phyloP scores from a whole-genome alignment of 2,113 vertebrate genomes.

The Cygnus atratus region DNA sequence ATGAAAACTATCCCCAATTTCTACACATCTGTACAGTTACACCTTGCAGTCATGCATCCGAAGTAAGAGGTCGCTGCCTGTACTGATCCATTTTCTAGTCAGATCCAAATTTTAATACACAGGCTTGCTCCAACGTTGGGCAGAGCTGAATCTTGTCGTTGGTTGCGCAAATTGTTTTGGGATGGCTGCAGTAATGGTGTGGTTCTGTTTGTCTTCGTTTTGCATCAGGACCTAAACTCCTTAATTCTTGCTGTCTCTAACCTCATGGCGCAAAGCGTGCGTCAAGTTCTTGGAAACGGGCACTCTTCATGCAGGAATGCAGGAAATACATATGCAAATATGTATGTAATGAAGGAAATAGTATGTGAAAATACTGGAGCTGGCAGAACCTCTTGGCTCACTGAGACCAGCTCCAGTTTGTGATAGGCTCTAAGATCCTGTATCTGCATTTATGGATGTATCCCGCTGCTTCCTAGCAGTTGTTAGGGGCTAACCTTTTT shows the following conservation, averaged over 20 bases:
- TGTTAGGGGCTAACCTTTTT: not conserved
- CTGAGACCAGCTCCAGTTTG: fast-evolving
- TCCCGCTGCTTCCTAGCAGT: not conserved
- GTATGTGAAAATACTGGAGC: not conserved
- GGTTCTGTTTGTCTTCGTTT: fast-evolving
- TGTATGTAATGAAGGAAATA: not conserved
- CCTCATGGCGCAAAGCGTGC: fast-evolving
- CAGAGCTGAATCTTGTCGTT: not conserved
- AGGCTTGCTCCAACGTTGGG: fast-evolving
- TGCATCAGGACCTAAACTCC: not conserved
- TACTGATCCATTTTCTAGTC: not conserved
- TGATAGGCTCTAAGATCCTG: not conserved
- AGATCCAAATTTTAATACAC: not conserved
- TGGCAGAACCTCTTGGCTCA: not conserved
- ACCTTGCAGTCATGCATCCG: fast-evolving
- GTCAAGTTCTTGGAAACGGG: fast-evolving
- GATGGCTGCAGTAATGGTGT: fast-evolving
- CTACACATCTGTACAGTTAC: fast-evolving
- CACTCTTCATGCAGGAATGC: not conserved
- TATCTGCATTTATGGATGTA: not conserved
- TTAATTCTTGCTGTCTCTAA: not conserved
- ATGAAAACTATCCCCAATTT: fast-evolving
- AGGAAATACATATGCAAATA: not conserved
- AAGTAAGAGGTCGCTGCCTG: not conserved
- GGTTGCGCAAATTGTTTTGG: not conserved